phyloP scores from a whole-genome alignment of 2,797 vertebrate species.

The Meda fulgida region DNA sequence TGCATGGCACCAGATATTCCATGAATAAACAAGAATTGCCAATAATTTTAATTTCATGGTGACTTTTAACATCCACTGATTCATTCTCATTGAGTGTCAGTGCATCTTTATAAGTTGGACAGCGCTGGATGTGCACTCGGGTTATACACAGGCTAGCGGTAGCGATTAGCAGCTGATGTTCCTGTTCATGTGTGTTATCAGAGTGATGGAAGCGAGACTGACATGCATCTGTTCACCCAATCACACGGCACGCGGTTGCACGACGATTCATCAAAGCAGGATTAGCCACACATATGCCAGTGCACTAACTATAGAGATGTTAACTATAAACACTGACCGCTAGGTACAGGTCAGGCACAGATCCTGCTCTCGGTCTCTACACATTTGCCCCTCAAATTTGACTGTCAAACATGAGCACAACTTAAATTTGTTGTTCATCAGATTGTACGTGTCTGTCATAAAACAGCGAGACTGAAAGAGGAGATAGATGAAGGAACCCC shows the following conservation, averaged over 20 bases:
- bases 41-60: background rate
- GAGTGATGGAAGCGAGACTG: slow-evolving; percentile 31
- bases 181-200: slow-evolving; percentile 35
- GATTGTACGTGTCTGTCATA: background rate
- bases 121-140: background rate
- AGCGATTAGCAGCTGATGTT: slow-evolving; percentile 8
- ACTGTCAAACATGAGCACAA: background rate
- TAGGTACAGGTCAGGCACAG: background rate
- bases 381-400: background rate
- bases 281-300: slow-evolving; percentile 16
- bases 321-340: background rate
- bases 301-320: background rate
- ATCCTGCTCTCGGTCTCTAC: background rate
- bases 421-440: background rate
- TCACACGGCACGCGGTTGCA: slow-evolving; percentile 9
- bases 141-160: background rate
- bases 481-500: background rate
- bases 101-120: background rate
- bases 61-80: background rate
- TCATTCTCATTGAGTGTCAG: background rate
- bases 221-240: slow-evolving; percentile 57
- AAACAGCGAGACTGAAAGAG: background rate
- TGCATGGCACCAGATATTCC: background rate
- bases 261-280: slow-evolving; percentile 27
- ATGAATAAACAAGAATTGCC: background rate